Percentiles rank a stretch among this genome's conserved stretches.
Conservation (phyloP, 2,888 invertebrate genomes). For the Calliscelio sp. region DNA sequence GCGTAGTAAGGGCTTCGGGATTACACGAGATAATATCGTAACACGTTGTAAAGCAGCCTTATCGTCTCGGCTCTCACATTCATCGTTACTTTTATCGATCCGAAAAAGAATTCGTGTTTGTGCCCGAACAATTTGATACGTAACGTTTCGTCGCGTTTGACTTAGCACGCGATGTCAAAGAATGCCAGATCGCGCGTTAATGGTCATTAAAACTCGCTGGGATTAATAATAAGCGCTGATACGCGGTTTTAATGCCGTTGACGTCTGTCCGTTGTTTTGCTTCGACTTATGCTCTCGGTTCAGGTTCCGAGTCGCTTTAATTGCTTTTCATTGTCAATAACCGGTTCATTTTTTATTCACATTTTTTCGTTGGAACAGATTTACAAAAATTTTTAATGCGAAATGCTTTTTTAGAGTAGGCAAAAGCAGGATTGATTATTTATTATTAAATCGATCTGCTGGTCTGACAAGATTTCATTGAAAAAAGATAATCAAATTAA, state of each 20-base stretch:
- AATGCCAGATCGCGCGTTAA: conserved; percentile 52
- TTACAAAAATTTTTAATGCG: conserved; percentile 10
- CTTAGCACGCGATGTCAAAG: conserved; percentile 69
- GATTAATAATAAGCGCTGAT: conserved; percentile 59
- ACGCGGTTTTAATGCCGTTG: conserved; percentile 44
- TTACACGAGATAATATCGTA: conserved; percentile 79
- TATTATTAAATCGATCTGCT: too few relatives aligned
- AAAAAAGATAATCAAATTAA: too few relatives aligned
- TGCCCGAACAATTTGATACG: conserved; percentile 67
- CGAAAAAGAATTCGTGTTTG: conserved; percentile 65
- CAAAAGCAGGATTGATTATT: too few relatives aligned
- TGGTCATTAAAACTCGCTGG: conserved; percentile 60
- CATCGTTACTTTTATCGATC: conserved; percentile 73
- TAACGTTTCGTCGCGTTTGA: conserved; percentile 68
- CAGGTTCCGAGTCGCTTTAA: conserved; percentile 22
- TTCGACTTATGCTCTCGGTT: conserved; percentile 13
- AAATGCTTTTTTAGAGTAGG: too few relatives aligned
- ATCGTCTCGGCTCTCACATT: conserved; percentile 74
- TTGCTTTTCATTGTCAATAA: conserved; percentile 41
- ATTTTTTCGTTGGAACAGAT: background rate
- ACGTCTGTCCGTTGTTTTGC: conserved; percentile 34
- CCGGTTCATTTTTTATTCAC: background rate
- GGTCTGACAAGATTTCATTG: too few relatives aligned
- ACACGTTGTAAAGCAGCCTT: conserved; percentile 78
- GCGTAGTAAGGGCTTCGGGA: conserved; percentile 73